Evolutionary conservation across 1,140 invertebrate species (phyloP).

Genomic region (Coelopa frigida): DNA sequence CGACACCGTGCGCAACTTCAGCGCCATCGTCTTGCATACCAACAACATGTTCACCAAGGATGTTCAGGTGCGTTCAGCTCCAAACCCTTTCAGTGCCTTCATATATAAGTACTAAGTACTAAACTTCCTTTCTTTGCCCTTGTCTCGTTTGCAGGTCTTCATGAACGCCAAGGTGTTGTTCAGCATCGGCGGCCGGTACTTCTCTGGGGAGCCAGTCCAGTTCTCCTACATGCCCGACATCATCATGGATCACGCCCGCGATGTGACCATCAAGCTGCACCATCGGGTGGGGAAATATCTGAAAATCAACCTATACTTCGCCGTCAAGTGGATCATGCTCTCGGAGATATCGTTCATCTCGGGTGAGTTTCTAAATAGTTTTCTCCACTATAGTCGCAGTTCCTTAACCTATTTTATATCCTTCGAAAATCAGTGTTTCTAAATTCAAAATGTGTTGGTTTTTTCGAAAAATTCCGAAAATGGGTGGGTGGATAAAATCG

Average conservation of each 20-base stretch:
- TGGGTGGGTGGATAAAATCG: no score
- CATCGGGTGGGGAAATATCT: constrained; percentile 68
- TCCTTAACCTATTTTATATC: no score
- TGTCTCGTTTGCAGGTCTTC: constrained; percentile 53
- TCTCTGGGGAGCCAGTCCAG: constrained; percentile 50
- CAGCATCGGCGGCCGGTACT: constrained; percentile 66
- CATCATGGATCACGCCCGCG: constrained; percentile 71
- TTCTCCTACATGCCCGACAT: constrained; percentile 70
- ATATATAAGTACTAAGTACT: constrained; percentile 1
- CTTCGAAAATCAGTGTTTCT: no score
- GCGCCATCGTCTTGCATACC: constrained; percentile 64
- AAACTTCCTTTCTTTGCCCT: neutral
- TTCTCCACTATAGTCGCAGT: no score
- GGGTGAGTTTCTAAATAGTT: constrained; percentile 49
- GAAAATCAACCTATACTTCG: constrained; percentile 77
- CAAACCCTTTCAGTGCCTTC: constrained; percentile 9
- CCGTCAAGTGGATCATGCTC: constrained; percentile 78
- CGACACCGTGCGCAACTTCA: constrained; percentile 67
- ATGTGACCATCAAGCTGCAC: constrained; percentile 74
- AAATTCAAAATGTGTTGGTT: no score
- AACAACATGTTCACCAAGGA: constrained; percentile 63
- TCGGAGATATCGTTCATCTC: constrained; percentile 79
- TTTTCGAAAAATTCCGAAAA: no score
- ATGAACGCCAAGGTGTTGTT: constrained; percentile 63
- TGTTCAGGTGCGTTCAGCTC: constrained; percentile 53